Percentiles rank a stretch among this genome's conserved stretches.
Conservation (phyloP, 1,140 invertebrate species). For the Glossosoma conforme region DNA sequence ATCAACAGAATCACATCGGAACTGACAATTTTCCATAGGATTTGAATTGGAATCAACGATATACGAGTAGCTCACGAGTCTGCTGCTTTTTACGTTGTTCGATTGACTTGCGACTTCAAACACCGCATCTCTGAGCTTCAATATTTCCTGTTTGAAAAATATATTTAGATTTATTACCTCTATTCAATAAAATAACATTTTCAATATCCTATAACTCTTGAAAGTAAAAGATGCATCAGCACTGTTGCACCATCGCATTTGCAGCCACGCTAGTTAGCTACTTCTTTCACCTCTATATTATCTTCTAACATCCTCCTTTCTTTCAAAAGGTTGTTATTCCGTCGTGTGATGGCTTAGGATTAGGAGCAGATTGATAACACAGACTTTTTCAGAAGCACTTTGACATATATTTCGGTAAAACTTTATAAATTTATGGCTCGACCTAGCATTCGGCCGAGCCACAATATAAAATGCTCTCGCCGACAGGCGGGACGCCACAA, state of each 20-base stretch:
- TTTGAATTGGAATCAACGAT: neutral
- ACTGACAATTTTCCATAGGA: neutral
- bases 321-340: neutral
- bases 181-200: slow-evolving; percentile 2
- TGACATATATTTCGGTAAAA: too few species aligned
- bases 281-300: neutral
- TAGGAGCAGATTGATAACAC: too few species aligned
- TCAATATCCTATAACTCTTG: neutral
- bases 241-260: neutral
- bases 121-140: slow-evolving; percentile 22
- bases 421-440: too few species aligned
- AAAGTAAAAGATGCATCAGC: neutral
- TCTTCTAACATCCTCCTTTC: neutral
- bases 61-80: neutral
- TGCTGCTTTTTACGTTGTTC: slow-evolving; percentile 2
- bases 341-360: too few species aligned
- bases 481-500: too few species aligned
- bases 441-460: too few species aligned
- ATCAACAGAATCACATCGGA: neutral
- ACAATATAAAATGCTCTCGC: too few species aligned
- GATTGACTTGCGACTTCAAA: slow-evolving; percentile 24
- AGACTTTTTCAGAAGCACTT: too few species aligned
- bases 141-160: slow-evolving; percentile 19
- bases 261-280: neutral
- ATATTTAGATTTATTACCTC: slow-evolving; percentile 3